Base-by-base conservation (phyloP, 2,113 vertebrate genomes). In the Neodon shergylaensis region DNA sequence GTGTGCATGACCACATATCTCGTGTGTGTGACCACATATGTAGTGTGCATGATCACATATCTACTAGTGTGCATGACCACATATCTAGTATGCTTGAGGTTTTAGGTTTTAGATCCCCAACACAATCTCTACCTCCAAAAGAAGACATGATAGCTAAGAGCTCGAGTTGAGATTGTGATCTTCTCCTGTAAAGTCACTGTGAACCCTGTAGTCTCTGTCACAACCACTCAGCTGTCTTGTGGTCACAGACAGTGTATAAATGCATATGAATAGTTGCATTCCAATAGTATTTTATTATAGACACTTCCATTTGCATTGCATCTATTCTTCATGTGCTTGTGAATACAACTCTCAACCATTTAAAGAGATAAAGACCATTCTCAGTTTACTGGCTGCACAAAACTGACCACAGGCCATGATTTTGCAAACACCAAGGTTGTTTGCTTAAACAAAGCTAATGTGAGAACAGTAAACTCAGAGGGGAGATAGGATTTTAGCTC, bases 211-310 rank as follows among this genome's bases (percentile, higher is more conserved):
- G 3, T 47, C 28, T 42, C 54, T 65, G 70, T 47, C 31, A 52
- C 28, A 79, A 31, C 17, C 24, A 2, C 5, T 79, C 63, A 61
- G 24, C 7, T 91, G 65, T 52, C 22, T 39, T 65, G 82, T n/a
- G n/a, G 83, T 21, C 61, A 33, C 17, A 5, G 52, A 52, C 28
- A 7, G 22, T 39, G 72, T 82, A 44, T 49, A 78, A 65, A 42
- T 65, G 0, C 77, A 17, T 39, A 54, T 33, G 58, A 89, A 33
- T 31, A 68, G 24, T 44, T 85, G 47, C 54, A 87, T 96, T 81
- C 26, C 93, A 95, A 24, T 92, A 76, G 84, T 79, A 79, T 61
- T 83, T 89, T 72, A 77, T 47, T 90, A 74, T 7, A 36, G 93
- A 58, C 39, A 44, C 33, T 5, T 11, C 24, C 16, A 77, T 77